Percentiles rank a stretch among this genome's conserved stretches.
Evolutionary conservation across 1,140 invertebrate species (phyloP).

Genomic region (Gryllus bimaculatus): DNA sequence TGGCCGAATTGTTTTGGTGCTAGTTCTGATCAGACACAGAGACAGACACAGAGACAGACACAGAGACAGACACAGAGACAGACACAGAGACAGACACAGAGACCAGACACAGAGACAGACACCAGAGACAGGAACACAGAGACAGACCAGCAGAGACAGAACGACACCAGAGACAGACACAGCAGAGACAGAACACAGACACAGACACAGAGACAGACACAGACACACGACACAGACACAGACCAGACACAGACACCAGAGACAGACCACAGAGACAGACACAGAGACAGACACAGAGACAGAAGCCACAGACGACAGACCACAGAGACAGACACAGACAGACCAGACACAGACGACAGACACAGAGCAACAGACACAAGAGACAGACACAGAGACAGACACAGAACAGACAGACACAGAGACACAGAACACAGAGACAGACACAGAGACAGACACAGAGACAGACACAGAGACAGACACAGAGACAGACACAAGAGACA

Average conservation of each 20-base stretch:
- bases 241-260: not conserved
- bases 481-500: too few relatives aligned
- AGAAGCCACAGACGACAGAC: not conserved
- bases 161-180: not conserved
- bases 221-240: not conserved
- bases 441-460: too few relatives aligned
- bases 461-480: too few relatives aligned
- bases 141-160: not conserved
- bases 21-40: not conserved
- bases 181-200: not conserved
- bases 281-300: not conserved
- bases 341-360: not conserved
- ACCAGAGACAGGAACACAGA: not conserved
- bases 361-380: too few relatives aligned
- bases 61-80: slow-evolving; percentile 6
- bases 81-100: not conserved
- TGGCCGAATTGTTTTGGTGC: too few relatives aligned
- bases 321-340: too few relatives aligned
- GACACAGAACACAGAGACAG: too few relatives aligned
- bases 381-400: too few relatives aligned
- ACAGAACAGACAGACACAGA: too few relatives aligned
- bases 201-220: not conserved
- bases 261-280: not conserved
- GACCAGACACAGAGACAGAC: not conserved
- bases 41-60: slow-evolving; percentile 18